These are phyloP conservation scores for Discoglossus pictus DNA, from an alignment of 2,797 vertebrate genomes.

Conservation along the genomic window DNA sequence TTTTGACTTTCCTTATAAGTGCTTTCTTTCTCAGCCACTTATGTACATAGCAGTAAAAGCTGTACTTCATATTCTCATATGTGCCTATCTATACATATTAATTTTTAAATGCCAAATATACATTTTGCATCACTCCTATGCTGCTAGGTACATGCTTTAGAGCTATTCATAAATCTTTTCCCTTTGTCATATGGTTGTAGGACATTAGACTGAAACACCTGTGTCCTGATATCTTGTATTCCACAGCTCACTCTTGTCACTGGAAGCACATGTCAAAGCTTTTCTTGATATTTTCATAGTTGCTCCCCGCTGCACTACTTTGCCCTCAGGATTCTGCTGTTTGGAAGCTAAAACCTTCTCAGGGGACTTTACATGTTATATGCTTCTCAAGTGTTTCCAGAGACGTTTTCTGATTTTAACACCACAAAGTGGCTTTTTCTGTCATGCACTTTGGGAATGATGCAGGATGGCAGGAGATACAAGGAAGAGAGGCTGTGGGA, in stretches of 20 bases:
- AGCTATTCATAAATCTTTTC: conserved; percentile 21
- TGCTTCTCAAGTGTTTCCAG: conserved; percentile 49
- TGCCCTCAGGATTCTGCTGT: conserved; percentile 51
- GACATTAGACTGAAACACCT: conserved; percentile 35
- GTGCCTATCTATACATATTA: no score
- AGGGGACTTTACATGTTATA: conserved; percentile 46
- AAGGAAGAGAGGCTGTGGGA: conserved; percentile 47
- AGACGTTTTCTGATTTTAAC: conserved; percentile 51
- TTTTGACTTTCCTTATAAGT: no score
- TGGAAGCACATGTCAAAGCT: conserved; percentile 49
- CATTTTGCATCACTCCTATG: no score
- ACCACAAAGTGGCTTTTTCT: conserved; percentile 52
- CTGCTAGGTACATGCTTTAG: not conserved
- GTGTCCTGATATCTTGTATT: conserved; percentile 49
- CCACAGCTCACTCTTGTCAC: conserved; percentile 38
- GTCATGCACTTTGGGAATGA: conserved; percentile 52
- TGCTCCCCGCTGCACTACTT: conserved; percentile 46
- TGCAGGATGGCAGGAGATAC: conserved; percentile 50
- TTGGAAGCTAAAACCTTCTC: conserved; percentile 52
- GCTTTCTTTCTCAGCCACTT: no score
- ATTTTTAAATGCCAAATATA: no score
- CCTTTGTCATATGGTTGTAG: conserved; percentile 25
- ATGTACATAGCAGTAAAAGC: no score
- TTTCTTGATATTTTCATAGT: conserved; percentile 46
- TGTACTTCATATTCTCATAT: no score